A percentile compares a stretch with the other conserved stretches of the same genome.
phyloP scores from a whole-genome alignment of 2,797 vertebrate genomes.

The Sandelia bainsii region DNA sequence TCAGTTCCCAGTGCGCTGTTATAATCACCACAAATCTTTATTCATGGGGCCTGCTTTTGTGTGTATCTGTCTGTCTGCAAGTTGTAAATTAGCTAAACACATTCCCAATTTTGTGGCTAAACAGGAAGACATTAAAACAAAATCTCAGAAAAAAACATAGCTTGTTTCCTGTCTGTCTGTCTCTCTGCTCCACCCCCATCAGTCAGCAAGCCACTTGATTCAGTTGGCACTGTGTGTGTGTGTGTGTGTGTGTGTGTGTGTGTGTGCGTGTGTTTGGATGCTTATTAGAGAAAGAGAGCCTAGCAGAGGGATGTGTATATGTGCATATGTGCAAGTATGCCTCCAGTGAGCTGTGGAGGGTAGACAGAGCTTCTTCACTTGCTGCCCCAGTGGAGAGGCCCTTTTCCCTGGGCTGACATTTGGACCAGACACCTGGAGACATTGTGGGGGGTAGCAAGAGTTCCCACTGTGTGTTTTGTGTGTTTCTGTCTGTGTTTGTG shows the following conservation, averaged over 20 bases:
- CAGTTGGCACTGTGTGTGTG: slow-evolving; percentile 34
- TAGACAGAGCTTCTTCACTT: slow-evolving; percentile 59
- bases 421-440: slow-evolving; percentile 82
- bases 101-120: slow-evolving; percentile 20
- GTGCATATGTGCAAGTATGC: slow-evolving; percentile 22
- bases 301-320: background rate
- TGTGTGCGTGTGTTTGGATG: background rate
- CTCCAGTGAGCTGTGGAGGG: slow-evolving; percentile 46
- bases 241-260: background rate
- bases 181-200: slow-evolving; percentile 20
- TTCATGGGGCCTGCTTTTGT: slow-evolving; percentile 34
- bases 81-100: slow-evolving; percentile 33
- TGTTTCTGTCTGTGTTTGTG: slow-evolving; percentile 18
- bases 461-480: slow-evolving; percentile 52
- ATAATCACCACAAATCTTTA: slow-evolving; percentile 54
- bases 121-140: slow-evolving; percentile 17
- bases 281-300: too few relatives aligned
- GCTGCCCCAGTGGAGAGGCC: slow-evolving; percentile 72
- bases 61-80: slow-evolving; percentile 19
- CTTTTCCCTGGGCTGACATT: slow-evolving; percentile 83
- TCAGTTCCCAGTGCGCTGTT: slow-evolving; percentile 28
- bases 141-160: slow-evolving; percentile 4
- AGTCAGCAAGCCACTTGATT: slow-evolving; percentile 52
- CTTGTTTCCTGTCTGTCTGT: slow-evolving; percentile 4
- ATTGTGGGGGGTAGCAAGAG: slow-evolving; percentile 65